phyloP scores from a whole-genome alignment of 2,797 vertebrate genomes.

The Darevskia mixta region DNA sequence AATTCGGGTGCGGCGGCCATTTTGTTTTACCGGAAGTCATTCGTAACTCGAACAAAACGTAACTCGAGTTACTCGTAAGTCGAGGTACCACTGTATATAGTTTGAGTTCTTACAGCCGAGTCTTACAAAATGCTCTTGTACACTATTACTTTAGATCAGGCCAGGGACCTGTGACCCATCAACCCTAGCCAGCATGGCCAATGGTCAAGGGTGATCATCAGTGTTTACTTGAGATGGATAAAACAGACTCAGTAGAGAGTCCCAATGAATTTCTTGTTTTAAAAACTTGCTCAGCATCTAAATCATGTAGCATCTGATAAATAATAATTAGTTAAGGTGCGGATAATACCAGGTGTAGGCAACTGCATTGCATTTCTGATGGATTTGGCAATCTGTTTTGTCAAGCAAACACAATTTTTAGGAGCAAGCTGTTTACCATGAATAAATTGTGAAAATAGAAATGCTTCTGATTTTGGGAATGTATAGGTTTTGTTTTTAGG shows the following conservation, averaged over 20 bases:
- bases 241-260: neutral
- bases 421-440: neutral
- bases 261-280: neutral
- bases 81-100: too few species aligned
- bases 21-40: too few species aligned
- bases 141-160: neutral
- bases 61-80: too few species aligned
- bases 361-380: neutral
- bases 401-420: neutral
- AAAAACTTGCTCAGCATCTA: neutral
- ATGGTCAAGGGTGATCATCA: neutral
- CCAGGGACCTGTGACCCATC: too few species aligned
- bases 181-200: neutral
- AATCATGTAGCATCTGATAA: neutral
- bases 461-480: neutral
- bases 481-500: too few species aligned
- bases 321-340: too few species aligned
- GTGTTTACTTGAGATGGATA: neutral
- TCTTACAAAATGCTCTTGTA: neutral
- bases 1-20: too few species aligned
- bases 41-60: too few species aligned
- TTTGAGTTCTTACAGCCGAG: neutral
- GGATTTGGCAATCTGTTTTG: neutral
- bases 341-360: neutral
- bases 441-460: neutral